Evolutionary conservation across 1,140 invertebrate species (phyloP), one percentile per base, ranked within the genome.

Genomic region (Drosophila santomea): DNA sequence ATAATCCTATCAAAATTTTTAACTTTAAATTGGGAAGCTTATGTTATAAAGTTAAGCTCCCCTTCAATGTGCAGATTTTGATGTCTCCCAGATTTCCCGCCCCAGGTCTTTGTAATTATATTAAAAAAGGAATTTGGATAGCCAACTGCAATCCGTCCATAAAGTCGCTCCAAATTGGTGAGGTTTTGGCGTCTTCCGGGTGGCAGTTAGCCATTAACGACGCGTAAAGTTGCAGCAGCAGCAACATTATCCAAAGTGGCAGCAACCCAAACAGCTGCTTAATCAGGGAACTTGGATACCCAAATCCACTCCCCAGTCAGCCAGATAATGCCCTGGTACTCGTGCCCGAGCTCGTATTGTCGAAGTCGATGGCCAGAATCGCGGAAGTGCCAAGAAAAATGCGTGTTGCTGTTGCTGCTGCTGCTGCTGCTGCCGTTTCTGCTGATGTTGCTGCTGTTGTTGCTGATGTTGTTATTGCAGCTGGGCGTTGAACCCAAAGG

Each of bases 361-460:
- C 52, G 35, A 51, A 15, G 48, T 60, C 54, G 69, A 43, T 71
- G 67, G 67, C 67, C 79, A 83, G 76, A 84, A 84, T 84, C 73
- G 81, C 80, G 80, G 80, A 84, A 84, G 80, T 72, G 58, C 57
- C 76, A 84, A 80, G 80, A 76, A 80, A 84, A 84, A 79, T 83
- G 80, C 80, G 80, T 83, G 54, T 32, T 44, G 63, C 6, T 41
- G 54, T 32, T 44, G 63, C 6, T 41, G 68, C 8, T 57, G 68
- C 38, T 44, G 17, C 7, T 54, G 57, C 28, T 68, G 61, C 10
- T 59, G 58, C 4, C 50, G 35, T 2, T 50, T 45, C 15, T 44
- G 57, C 25, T 44, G 57, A 6, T 83, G 54, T 32, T 43, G 52
- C 6, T 41, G 67, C 11, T 57, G 68, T 2, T 52, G 48, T 2